Evolutionary conservation across 2,888 invertebrate genomes (phyloP), one percentile per base, ranked within the genome.

Genomic region (Dryobota labecula): DNA sequence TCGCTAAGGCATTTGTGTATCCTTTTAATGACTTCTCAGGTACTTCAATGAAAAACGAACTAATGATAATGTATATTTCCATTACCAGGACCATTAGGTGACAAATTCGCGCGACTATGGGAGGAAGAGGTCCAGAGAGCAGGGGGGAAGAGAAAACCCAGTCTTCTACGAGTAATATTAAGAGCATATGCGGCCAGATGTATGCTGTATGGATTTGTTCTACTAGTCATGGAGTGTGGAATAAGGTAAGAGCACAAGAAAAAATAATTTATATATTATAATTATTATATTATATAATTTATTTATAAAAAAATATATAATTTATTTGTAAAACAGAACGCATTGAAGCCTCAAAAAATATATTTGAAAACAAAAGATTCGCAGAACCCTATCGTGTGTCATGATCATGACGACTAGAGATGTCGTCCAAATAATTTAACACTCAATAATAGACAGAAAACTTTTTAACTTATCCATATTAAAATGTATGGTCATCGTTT

Each of bases 121-220:
- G 95, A 95, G n/a, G 93, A 93, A 70, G 96, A 96, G 76, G 95
- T 95, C 15, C 92, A 92, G 7, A 84, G 90, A 13, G 96, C 95
- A 0, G 90, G 89, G 4, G 90, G 89, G n/a, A 95, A 95, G 62
- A 89, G 96, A 18, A 94, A 93, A 54, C 97, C 97, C 2, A 97
- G 96, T 81, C 91, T 97, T 1, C 90, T 96, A 30, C 89, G 94
- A 70, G 96, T 96, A 2, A 93, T 97, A 66, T 81, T 96, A 70
- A 94, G 92, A 76, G 97, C 97, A n/a, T 97, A 97, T 84, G 97
- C 97, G 0, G 95, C 92, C 70, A 91, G 94, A 66, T 96, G 97
- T 80, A 94, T 96, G 88, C 86, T 96, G 5, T 96, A 97, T 69
- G 97, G 97, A 65, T 86, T 97, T 38, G 92, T 96, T 8, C 91